Evolutionary conservation across 37 sponge, comb jelly and placozoan genomes (phyloP), one percentile per base, ranked within the genome.

Genomic region (Spongilla lacustris): DNA sequence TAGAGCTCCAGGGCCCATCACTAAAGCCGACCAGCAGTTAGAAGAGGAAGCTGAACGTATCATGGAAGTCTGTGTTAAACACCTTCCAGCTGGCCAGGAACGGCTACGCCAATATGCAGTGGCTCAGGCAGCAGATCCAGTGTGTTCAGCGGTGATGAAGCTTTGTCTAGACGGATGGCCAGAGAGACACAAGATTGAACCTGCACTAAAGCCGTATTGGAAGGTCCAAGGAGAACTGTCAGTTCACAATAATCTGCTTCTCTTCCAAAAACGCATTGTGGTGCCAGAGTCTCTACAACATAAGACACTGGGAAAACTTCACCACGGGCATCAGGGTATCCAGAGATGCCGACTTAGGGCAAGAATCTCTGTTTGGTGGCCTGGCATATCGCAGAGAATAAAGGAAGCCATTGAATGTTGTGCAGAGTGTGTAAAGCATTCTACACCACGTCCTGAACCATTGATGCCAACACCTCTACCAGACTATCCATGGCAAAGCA

Each of bases 401-500:
- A 50, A 71, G 23, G 27, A 78, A 6, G 33, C 50, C 76, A 71
- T 88, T 1, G 5, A 76, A 66, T 0, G 67, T 25, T 81, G 88
- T 35, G 19, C 38, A 35, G 28, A 9, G 11, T 88, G 88, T 34
- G 69, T 30, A 31, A 67, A 76, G 31, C 12, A 30, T 1, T 8
- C 32, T 9, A 66, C 28, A n/a, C 77, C 36, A 0, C 36, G 49
- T 28, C 74, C 28, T 3, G 75, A 88, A 28, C 88, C 82, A 17
- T 26, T 81, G 32, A 74, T 88, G 6, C 67, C 88, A 9, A 76
- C 82, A 22, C 24, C 11, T 9, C 73, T 88, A 34, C 89, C 83
- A 28, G 83, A 82, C 31, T 83, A 80, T 46, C 89, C 89, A 24
- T 89, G 89, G 89, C 84, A 89, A 30, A 84, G 71, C 29, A 49